Percentiles rank a stretch among this genome's conserved stretches.
These are phyloP conservation scores for Amphiprion clarkii DNA, from an alignment of 2,797 vertebrate species.

Conservation along the genomic window DNA sequence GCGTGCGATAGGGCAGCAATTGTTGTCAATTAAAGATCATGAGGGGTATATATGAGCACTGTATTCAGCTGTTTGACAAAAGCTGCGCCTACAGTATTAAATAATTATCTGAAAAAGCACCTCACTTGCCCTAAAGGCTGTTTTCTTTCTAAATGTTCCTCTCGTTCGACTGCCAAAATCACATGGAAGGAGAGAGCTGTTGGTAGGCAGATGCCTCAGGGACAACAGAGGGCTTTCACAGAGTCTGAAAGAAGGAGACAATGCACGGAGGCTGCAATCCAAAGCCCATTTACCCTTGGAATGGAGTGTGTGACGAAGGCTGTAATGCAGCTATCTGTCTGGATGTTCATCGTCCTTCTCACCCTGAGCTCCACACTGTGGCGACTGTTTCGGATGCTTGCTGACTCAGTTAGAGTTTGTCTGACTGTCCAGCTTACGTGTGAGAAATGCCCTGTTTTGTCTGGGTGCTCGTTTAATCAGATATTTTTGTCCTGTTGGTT, in stretches of 20 bases:
- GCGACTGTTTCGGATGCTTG: conserved; percentile 63
- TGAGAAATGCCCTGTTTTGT: conserved; percentile 45
- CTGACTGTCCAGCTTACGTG: conserved; percentile 56
- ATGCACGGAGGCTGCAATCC: conserved; percentile 80
- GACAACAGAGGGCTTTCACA: conserved; percentile 82
- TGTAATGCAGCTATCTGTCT: conserved; percentile 74
- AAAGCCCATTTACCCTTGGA: conserved; percentile 78
- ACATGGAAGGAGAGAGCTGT: conserved; percentile 69
- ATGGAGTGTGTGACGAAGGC: conserved; percentile 76
- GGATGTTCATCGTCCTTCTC: conserved; percentile 61
- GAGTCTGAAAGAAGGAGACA: conserved; percentile 77
- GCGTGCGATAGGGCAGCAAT: conserved; percentile 30
- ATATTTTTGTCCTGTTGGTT: conserved; percentile 40
- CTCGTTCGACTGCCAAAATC: conserved; percentile 67
- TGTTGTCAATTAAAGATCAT: conserved; percentile 44
- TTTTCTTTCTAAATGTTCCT: conserved; percentile 57
- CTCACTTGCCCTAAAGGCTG: conserved; percentile 51
- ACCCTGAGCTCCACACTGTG: conserved; percentile 69
- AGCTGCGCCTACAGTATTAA: conserved; percentile 41
- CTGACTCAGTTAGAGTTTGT: conserved; percentile 69
- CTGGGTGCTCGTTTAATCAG: conserved; percentile 46
- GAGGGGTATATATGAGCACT: conserved; percentile 23
- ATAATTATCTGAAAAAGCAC: conserved; percentile 56
- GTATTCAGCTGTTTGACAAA: conserved; percentile 25
- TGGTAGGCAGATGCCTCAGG: conserved; percentile 76